phyloP scores from a whole-genome alignment of 35 echinoderm and acorn worm species.

The Ptychodera flava region DNA sequence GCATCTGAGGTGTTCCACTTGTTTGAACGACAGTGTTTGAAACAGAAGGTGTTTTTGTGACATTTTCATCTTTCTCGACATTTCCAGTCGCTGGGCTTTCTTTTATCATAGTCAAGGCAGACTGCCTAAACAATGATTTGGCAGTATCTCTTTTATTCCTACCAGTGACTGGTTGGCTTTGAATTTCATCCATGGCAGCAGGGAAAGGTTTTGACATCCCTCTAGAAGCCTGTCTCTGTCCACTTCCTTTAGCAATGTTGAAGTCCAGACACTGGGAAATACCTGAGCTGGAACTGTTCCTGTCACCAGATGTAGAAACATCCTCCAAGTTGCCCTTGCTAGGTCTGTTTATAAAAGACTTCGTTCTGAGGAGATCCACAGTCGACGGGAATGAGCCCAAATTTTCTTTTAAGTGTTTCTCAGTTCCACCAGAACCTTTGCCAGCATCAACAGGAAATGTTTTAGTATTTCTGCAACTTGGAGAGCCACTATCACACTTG shows the following conservation, averaged over 20 bases:
- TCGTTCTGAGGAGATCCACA: not conserved
- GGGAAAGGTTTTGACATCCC: not conserved
- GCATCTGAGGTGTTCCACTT: not conserved
- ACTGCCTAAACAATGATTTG: not conserved
- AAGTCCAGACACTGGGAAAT: too few relatives aligned
- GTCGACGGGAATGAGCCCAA: not conserved
- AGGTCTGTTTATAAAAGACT: not conserved
- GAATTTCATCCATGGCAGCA: not conserved
- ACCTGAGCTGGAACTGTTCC: not conserved
- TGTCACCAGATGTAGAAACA: too few relatives aligned
- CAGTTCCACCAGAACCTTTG: too few relatives aligned
- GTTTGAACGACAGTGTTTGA: not conserved
- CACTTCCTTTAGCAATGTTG: too few relatives aligned
- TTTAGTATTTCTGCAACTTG: too few relatives aligned
- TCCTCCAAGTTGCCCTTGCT: too few relatives aligned
- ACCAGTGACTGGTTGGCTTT: not conserved
- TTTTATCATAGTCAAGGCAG: not conserved
- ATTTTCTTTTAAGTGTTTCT: too few relatives aligned
- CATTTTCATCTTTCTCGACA: not conserved
- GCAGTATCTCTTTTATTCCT: not conserved
- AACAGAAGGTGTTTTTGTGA: not conserved
- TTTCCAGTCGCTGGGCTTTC: not conserved
- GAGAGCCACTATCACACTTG: too few relatives aligned
- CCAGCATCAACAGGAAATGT: too few relatives aligned
- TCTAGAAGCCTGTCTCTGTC: not conserved